Percentiles rank a stretch among this genome's conserved stretches.
phyloP scores from a whole-genome alignment of 2,113 vertebrate genomes.

The Artemisiospiza belli region DNA sequence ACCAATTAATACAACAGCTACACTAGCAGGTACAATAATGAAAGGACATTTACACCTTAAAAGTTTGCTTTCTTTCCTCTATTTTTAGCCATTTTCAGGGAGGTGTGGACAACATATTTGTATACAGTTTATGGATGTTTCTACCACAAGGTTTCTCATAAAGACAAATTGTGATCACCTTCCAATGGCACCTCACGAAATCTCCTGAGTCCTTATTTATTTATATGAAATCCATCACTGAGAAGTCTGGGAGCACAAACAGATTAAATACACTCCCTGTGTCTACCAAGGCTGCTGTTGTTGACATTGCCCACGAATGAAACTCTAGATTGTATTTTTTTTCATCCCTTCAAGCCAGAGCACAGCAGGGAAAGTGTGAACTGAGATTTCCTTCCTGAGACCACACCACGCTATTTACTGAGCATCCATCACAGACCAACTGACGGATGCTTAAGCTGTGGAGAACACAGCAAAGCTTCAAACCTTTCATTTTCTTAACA shows the following conservation, averaged over 20 bases:
- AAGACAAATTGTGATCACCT: slow-evolving; percentile 33
- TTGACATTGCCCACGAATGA: not conserved
- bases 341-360: not conserved
- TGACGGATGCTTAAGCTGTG: not conserved
- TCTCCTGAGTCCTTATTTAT: slow-evolving; percentile 47
- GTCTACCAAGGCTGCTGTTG: not conserved
- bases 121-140: not conserved
- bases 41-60: not conserved
- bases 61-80: not conserved
- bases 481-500: not conserved
- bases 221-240: slow-evolving; percentile 35
- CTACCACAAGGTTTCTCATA: not conserved
- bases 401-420: not conserved
- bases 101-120: not conserved
- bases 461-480: not conserved
- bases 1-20: slow-evolving; percentile 44
- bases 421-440: not conserved
- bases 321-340: slow-evolving; percentile 1
- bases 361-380: not conserved
- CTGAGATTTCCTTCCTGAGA: slow-evolving; percentile 14
- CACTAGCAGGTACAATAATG: not conserved
- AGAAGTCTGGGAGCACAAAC: not conserved
- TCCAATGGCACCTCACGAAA: slow-evolving; percentile 16
- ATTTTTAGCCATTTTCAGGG: not conserved
- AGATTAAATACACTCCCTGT: not conserved